Percentiles rank a stretch among this genome's conserved stretches.
phyloP scores from a whole-genome alignment of 2,888 invertebrate genomes.

The Rhimphoctona megacephalus region DNA sequence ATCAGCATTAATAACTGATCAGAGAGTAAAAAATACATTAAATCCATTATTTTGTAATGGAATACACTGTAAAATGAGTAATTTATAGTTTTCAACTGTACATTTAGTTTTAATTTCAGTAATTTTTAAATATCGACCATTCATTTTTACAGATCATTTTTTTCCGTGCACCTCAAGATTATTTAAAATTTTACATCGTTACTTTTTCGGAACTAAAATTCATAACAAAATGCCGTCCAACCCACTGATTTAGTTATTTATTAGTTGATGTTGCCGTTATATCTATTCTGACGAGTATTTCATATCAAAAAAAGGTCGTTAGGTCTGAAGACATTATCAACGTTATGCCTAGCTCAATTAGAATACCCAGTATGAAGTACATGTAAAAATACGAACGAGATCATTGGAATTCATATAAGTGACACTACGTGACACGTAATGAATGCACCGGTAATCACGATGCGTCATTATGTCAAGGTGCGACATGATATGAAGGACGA shows the following conservation, averaged over 20 bases:
- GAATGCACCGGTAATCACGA: constrained; percentile 73
- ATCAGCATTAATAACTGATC: too few relatives aligned
- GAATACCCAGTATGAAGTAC: neutral
- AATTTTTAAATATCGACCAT: too few relatives aligned
- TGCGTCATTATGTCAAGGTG: constrained; percentile 71
- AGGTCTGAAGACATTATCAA: neutral
- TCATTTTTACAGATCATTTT: too few relatives aligned
- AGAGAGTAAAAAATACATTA: too few relatives aligned
- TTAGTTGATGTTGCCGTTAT: neutral
- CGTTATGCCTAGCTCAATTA: neutral
- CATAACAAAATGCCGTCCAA: neutral
- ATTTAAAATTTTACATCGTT: neutral
- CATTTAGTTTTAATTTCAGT: too few relatives aligned
- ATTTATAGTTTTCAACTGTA: too few relatives aligned
- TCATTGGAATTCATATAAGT: constrained; percentile 60
- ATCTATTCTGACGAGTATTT: neutral
- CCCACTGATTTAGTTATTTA: neutral
- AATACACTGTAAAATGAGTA: too few relatives aligned
- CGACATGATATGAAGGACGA: constrained; percentile 27
- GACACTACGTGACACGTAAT: constrained; percentile 71
- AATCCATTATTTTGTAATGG: too few relatives aligned
- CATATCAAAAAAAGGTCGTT: neutral
- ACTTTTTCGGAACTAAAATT: neutral
- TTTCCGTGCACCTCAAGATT: too few relatives aligned
- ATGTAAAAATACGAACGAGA: constrained; percentile 37